Evolutionary conservation across 35 echinoderm and acorn worm species (phyloP).

Genomic region (Hemicentrotus pulcherrimus): DNA sequence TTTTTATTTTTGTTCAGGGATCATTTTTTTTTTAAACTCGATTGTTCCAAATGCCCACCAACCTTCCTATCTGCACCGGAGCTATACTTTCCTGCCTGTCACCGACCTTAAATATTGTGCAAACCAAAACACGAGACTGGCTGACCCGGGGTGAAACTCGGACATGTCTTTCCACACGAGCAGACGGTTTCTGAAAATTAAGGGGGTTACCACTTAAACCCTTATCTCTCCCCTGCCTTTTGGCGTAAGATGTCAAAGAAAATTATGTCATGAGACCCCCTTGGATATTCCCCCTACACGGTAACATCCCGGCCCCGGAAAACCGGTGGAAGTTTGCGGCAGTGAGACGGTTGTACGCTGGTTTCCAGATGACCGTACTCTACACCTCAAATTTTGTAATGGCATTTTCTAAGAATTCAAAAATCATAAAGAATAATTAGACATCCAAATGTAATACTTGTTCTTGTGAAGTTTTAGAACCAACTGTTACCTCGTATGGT

Average conservation of each 20-base stretch:
- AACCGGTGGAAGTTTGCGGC: not conserved
- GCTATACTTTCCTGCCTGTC: no score
- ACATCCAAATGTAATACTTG: not conserved
- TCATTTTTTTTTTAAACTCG: no score
- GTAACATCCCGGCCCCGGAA: not conserved
- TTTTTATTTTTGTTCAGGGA: no score
- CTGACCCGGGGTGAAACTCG: not conserved
- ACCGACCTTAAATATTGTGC: no score
- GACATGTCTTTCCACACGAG: constrained; percentile 6
- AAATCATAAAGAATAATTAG: not conserved
- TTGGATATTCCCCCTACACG: not conserved
- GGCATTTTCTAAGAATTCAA: not conserved
- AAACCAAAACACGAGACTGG: not conserved
- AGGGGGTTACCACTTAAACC: not conserved
- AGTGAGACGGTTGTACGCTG: not conserved
- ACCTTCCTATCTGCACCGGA: no score
- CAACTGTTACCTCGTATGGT: not conserved
- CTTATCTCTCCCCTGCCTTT: not conserved
- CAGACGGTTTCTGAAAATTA: not conserved
- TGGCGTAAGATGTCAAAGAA: not conserved
- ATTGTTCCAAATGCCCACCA: no score
- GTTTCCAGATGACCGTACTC: not conserved
- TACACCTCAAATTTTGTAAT: not conserved
- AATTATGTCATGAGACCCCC: not conserved
- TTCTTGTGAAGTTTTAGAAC: not conserved